These are phyloP conservation scores for Limnephilus marmoratus DNA, from an alignment of 2,888 invertebrate genomes.

Conservation along the genomic window DNA sequence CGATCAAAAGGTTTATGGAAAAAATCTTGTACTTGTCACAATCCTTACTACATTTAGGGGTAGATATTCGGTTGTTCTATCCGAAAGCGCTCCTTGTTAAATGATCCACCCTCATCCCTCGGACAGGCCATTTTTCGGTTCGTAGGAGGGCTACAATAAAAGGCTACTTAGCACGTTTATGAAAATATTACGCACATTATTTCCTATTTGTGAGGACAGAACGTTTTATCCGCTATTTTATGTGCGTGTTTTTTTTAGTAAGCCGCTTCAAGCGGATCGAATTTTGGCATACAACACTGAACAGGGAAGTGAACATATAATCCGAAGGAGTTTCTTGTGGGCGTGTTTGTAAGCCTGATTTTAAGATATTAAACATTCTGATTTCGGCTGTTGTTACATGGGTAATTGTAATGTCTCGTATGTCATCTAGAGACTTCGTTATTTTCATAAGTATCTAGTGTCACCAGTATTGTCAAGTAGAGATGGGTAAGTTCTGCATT, in stretches of 20 bases:
- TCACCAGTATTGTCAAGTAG: too few species aligned
- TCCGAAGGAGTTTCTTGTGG: not conserved
- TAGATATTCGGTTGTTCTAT: not conserved
- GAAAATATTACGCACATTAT: conserved; percentile 27
- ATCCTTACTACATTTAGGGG: not conserved
- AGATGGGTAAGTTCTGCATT: too few species aligned
- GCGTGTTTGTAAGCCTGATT: not conserved
- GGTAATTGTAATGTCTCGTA: too few species aligned
- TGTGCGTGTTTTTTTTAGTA: not conserved
- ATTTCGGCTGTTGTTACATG: too few species aligned
- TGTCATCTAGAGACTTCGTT: too few species aligned
- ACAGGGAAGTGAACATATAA: not conserved
- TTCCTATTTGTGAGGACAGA: conserved; percentile 21
- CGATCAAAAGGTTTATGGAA: not conserved
- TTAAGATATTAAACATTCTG: too few species aligned
- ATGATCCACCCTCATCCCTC: not conserved
- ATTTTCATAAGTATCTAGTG: too few species aligned
- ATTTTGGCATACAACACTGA: not conserved
- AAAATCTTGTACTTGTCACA: conserved; percentile 10
- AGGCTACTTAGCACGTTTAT: not conserved
- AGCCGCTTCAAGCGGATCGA: not conserved
- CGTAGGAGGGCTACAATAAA: not conserved
- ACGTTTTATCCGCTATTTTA: not conserved
- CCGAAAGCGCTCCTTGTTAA: not conserved
- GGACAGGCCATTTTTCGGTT: conserved; percentile 18